Evolutionary conservation across 1,140 invertebrate species (phyloP).

Genomic region (Holotrichia oblita): DNA sequence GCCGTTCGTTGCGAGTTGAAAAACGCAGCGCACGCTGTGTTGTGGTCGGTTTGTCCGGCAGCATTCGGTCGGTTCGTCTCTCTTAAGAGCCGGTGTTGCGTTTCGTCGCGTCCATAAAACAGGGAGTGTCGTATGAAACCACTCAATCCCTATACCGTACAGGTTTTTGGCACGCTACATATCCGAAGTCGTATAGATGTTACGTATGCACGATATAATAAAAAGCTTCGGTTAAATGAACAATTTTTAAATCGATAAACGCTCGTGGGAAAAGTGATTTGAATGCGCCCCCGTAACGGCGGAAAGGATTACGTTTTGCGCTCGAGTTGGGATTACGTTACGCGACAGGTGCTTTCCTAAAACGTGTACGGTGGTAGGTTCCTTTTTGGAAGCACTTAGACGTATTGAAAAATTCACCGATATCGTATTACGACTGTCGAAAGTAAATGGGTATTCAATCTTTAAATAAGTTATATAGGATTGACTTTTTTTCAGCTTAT

Average conservation of each 20-base stretch:
- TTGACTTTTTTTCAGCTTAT: no score
- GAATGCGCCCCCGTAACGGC: neutral
- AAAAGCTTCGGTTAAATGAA: neutral
- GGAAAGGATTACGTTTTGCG: neutral
- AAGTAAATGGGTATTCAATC: no score
- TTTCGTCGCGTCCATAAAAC: neutral
- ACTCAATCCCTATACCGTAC: neutral
- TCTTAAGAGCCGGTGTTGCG: no score
- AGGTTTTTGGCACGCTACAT: neutral
- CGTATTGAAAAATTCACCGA: no score
- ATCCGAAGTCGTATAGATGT: neutral
- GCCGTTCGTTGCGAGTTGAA: neutral
- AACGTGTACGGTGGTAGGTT: neutral
- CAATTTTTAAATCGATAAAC: neutral
- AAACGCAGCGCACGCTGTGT: neutral
- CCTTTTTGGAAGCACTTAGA: neutral
- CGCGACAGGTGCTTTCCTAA: neutral
- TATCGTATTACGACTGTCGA: no score
- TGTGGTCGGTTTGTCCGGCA: no score
- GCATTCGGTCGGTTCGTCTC: no score
- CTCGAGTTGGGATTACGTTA: neutral
- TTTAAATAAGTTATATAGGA: no score
- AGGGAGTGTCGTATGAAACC: neutral
- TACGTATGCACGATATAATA: neutral
- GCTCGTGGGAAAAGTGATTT: slow-evolving; percentile 6